These are phyloP conservation scores for Austrofundulus limnaeus DNA, from an alignment of 2,113 vertebrate genomes.

Conservation along the genomic window DNA sequence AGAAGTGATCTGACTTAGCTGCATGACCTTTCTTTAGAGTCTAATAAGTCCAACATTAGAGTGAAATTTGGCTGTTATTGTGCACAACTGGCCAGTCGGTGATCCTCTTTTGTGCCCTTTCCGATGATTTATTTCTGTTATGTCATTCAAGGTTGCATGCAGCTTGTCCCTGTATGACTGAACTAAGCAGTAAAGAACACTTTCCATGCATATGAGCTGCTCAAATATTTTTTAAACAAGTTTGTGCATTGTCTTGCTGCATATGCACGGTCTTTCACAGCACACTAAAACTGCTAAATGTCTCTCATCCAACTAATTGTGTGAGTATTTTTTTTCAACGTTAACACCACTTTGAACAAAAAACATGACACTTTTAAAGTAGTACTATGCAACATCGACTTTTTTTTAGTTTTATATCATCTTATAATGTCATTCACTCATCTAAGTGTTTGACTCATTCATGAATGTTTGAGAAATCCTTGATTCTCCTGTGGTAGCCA, in stretches of 20 bases:
- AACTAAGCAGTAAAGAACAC: neutral
- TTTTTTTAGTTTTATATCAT: too few relatives aligned
- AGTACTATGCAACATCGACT: too few relatives aligned
- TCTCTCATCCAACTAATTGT: neutral
- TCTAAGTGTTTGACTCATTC: too few relatives aligned
- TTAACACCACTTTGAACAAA: neutral
- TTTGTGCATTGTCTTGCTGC: neutral
- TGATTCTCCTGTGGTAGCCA: too few relatives aligned
- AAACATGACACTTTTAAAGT: neutral
- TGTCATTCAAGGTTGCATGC: neutral
- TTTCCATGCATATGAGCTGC: neutral
- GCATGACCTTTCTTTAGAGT: conserved; percentile 6
- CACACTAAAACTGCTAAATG: neutral
- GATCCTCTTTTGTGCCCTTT: conserved; percentile 1
- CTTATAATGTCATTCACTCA: too few relatives aligned
- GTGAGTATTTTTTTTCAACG: neutral
- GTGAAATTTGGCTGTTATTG: neutral
- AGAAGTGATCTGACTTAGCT: neutral
- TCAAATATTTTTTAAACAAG: neutral
- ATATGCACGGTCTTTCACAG: neutral
- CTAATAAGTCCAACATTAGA: neutral
- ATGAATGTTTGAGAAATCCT: too few relatives aligned
- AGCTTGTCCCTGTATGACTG: conserved; percentile 1
- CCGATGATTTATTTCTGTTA: conserved; percentile 8
- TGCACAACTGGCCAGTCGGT: conserved; percentile 3